Conservation (phyloP, 2,797 vertebrate species). For the Acanthurus lineatus region DNA sequence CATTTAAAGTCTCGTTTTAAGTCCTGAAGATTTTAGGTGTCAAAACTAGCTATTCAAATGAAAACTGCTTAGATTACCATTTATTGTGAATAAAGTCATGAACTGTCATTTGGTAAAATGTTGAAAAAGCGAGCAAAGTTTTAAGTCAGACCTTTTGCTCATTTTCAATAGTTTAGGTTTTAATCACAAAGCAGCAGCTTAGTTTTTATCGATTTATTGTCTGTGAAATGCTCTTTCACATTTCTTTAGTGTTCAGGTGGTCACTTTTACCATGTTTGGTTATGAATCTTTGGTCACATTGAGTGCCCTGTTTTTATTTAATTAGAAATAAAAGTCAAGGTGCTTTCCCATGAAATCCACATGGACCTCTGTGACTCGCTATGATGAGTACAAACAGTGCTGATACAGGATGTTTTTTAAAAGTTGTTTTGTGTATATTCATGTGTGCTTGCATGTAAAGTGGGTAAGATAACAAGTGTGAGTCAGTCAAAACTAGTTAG, state of each 20-base stretch:
- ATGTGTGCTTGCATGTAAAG: conserved; percentile 28
- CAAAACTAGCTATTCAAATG: not conserved
- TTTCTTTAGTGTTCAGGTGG: not conserved
- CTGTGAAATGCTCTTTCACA: not conserved
- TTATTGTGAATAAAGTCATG: not conserved
- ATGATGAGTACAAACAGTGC: conserved; percentile 47
- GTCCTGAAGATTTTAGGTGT: not conserved
- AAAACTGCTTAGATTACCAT: not conserved
- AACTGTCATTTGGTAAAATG: not conserved
- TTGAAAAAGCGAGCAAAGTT: not conserved
- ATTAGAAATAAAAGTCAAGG: not conserved
- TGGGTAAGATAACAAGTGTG: conserved; percentile 48
- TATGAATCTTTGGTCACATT: not conserved
- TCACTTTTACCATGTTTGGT: conserved; percentile 14
- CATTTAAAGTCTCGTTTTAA: not conserved
- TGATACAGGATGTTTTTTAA: conserved; percentile 39
- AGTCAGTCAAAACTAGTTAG: conserved; percentile 54
- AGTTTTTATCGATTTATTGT: not conserved
- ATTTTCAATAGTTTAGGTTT: too few species aligned
- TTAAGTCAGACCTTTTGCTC: conserved; percentile 4
- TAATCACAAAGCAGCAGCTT: not conserved
- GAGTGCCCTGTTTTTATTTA: not conserved
- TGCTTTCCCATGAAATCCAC: conserved; percentile 48
- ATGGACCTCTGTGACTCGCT: conserved; percentile 60
- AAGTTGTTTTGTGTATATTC: conserved; percentile 12